Conservation (phyloP, 2,797 vertebrate genomes). For the Microhierax caerulescens region DNA sequence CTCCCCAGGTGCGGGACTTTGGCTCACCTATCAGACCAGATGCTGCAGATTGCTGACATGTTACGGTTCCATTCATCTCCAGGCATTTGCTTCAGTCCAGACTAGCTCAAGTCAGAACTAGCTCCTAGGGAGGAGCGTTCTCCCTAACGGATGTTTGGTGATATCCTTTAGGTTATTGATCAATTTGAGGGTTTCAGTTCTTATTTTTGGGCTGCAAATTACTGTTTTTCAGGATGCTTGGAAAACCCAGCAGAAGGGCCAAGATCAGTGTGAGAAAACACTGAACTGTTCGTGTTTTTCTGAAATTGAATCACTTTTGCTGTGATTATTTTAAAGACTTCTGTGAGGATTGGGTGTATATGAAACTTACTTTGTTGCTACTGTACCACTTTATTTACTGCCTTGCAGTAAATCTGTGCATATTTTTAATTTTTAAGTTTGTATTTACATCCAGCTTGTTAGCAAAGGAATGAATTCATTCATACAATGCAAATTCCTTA, state of each 20-base stretch:
- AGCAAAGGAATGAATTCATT: background rate
- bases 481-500: background rate
- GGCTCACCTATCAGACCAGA: background rate
- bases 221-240: background rate
- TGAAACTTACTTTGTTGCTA: background rate
- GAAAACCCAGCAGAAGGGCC: background rate
- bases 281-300: background rate
- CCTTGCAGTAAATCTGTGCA: background rate
- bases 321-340: background rate
- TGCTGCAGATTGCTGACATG: background rate
- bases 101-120: too few species aligned
- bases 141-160: background rate
- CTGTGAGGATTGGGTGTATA: background rate
- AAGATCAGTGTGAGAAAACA: background rate
- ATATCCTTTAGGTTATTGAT: background rate
- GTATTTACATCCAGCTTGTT: background rate
- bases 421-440: background rate
- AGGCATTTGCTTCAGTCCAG: background rate
- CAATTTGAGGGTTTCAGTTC: background rate
- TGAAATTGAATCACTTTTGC: background rate
- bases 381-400: background rate
- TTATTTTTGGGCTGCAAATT: background rate
- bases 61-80: background rate
- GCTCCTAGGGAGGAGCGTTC: background rate
- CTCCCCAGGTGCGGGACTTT: background rate